Evolutionary conservation across 2,113 vertebrate species (phyloP).

Genomic region (Theristicus caerulescens): DNA sequence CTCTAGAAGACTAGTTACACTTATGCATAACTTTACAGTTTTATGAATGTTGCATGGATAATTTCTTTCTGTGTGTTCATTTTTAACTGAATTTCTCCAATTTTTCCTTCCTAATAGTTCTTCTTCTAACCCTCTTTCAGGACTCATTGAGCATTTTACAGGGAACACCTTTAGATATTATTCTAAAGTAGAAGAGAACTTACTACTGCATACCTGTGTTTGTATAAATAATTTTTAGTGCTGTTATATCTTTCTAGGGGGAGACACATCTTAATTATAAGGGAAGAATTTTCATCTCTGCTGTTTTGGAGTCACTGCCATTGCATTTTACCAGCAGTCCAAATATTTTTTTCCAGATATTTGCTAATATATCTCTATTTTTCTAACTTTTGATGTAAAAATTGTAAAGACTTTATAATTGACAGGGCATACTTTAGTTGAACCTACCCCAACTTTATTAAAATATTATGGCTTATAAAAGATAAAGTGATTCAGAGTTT

Average conservation of each 20-base stretch:
- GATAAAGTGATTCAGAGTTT: neutral
- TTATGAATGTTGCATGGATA: neutral
- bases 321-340: neutral
- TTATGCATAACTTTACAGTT: neutral
- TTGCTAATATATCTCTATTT: neutral
- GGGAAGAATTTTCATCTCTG: neutral
- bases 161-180: neutral
- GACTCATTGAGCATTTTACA: neutral
- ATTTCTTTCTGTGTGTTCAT: neutral
- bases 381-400: neutral
- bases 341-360: neutral
- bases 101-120: neutral
- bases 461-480: neutral
- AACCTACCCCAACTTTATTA: neutral
- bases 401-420: neutral
- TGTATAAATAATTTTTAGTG: neutral
- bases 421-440: neutral
- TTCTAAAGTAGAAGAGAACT: neutral
- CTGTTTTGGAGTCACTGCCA: neutral
- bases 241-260: neutral
- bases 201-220: neutral
- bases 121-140: neutral
- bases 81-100: neutral
- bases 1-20: neutral
- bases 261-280: neutral